These are phyloP conservation scores for Colostygia pectinataria DNA, from an alignment of 2,888 invertebrate species.

Conservation along the genomic window DNA sequence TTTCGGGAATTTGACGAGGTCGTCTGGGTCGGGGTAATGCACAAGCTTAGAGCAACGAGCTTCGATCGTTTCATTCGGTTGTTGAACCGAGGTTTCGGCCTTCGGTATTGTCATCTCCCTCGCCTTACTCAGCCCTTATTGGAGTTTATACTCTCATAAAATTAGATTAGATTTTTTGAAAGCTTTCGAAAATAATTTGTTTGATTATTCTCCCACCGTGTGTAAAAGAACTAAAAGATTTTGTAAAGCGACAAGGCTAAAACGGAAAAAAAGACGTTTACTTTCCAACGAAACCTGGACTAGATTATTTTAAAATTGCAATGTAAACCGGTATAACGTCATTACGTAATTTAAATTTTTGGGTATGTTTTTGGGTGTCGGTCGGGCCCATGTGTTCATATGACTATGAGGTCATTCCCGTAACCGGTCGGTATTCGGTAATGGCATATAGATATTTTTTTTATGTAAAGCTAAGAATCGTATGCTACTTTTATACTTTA, in stretches of 20 bases:
- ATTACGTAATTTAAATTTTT: conserved; percentile 18
- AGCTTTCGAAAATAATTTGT: conserved; percentile 6
- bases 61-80: conserved; percentile 52
- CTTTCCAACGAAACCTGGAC: conserved; percentile 1
- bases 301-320: conserved; percentile 26
- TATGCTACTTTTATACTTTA: no score
- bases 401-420: conserved; percentile 68
- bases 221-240: no score
- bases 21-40: conserved; percentile 28
- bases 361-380: conserved; percentile 35
- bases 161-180: conserved; percentile 6
- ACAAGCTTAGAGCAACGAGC: conserved; percentile 36
- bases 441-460: no score
- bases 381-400: conserved; percentile 42
- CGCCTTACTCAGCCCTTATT: conserved; percentile 55
- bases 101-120: conserved; percentile 53
- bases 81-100: conserved; percentile 60
- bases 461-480: no score
- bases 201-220: no score
- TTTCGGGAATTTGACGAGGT: conserved; percentile 29
- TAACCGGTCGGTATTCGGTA: no score
- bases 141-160: conserved; percentile 35
- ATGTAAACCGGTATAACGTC: conserved; percentile 25
- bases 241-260: no score
- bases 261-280: neutral